Base-by-base conservation (phyloP, 1,140 invertebrate species). In the Drosophila ohnishii region DNA sequence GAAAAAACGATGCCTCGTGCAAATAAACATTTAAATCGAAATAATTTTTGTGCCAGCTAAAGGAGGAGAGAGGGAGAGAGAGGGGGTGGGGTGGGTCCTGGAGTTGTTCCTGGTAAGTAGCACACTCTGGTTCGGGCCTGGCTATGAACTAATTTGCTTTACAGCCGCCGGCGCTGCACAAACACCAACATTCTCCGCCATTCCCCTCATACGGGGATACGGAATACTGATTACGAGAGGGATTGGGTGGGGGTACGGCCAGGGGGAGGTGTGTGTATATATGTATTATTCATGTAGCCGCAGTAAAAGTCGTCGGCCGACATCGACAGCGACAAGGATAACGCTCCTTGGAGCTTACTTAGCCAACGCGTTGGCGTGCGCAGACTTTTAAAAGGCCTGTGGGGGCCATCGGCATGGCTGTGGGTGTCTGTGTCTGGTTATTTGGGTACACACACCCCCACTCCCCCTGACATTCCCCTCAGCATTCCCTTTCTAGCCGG, bases 211-310 rank as follows among this genome's bases (percentile, higher is more conserved):
- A 28, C 59, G 22, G 53, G 34, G 28, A 42, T 34, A 10, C 13
- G 50, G 50, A 11, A 51, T 22, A 22, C 25, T 50, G 47, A 50
- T 50, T 50, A 50, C 44, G 44, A 9, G 32, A 32, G 32, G 32
- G 8, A 32, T 28, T 28, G 25, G 44, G 6, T 6, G 3, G 3
- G 13, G 5, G 25, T 28, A 28, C 5, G 44, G 57, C n/a, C 2
- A 5, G 25, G 35, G n/a, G 10, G 13, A 14, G 22, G 10, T 3
- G 16, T 4, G 14, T 11, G 13, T 50, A 53, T 62, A 66, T 59
- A 86, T 86, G 82, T 83, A 86, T 86, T 86, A 86, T 86, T 86
- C 80, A 86, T 83, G 72, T 63, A 79, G 79, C 79, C 84, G 84
- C 75, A 83, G 79, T 83, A 75, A 87, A 86, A 86, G 79, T 87